Base-by-base conservation (phyloP, 2,797 vertebrate genomes). In the Dermochelys coriacea region DNA sequence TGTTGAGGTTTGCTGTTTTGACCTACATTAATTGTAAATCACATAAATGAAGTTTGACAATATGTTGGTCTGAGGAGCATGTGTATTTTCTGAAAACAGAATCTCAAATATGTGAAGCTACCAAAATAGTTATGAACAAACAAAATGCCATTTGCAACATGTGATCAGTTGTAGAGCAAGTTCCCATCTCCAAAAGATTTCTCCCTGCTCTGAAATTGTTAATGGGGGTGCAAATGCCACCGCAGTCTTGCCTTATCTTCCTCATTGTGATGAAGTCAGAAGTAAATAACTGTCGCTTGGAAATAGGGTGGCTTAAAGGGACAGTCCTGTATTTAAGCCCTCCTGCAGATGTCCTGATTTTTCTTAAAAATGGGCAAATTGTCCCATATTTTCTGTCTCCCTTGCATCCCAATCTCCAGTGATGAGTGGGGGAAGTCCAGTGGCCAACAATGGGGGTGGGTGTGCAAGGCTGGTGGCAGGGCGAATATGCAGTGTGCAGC, bases 181-280 rank as follows among this genome's bases (percentile, higher is more conserved):
- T 92, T 96, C 96, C 96, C 95, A 96, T 92, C 91, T 97, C 93
- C 96, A 96, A 94, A 90, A 96, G 90, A 93, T 3, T 88, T 96
- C 96, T 96, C 96, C 8, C 96, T 95, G 95, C 91, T 94, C 95
- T 96, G 96, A 95, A 97, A 97, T 94, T 96, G 91, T 92, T 95
- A 93, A 92, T 91, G 95, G 95, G 96, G 96, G 96, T 94, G 93
- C 93, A 91, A 93, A 89, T 93, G 94, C 91, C 87, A 95, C 71
- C 16, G 45, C 54, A 88, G 82, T 94, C 93, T 96, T 88, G 93
- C 50, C 29, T 82, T 95, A 45, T 49, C 83, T 94, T 93, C 93
- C 95, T 95, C 95, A 96, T 96, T 91, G 93, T 97, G 87, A 84
- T 92, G 93, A 89, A 97, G 95, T 96, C 94, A 96, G 96, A 95